Evolutionary conservation across 2,113 vertebrate genomes (phyloP), one percentile per base, ranked within the genome.

Genomic region (Anser cygnoides): DNA sequence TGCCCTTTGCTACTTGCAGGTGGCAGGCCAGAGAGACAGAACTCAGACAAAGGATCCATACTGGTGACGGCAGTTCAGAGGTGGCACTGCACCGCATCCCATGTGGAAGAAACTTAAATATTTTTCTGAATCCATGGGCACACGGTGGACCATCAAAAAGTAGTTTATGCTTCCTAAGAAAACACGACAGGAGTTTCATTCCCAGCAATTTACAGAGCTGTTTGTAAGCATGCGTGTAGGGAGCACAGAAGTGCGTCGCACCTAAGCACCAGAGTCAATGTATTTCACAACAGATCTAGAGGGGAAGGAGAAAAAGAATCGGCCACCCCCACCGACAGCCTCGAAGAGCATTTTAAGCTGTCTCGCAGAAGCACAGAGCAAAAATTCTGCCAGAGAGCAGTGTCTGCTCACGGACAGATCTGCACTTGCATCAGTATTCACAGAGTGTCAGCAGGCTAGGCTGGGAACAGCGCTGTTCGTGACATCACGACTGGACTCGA

Each of bases 161-260:
- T 3, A 67, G 50, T 17, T 85, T 31, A 52, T 15, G 7, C 65
- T 21, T 39, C 41, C 21, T 44, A 59, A 49, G 35, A 88, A 31
- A 49, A 39, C 5, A 3, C 1, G 17, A 46, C 6, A 1, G 31
- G 50, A 74, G 37, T 13, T 62, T 33, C 35, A 37, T 5, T 71
- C 16, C 52, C 13, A 19, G 76, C 3, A 3, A 13, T 10, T 8
- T 12, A 43, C 0, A 0, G 50, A 87, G 44, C 22, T 7, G 33
- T 11, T 1, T 15, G 92, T 16, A 50, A 11, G 21, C 2, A 10
- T 0, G 0, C 29, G 2, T 3, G 13, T 2, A 41, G 41, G 63
- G 2, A 44, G 77, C 63, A 46, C 29, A 55, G 67, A 37, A 31
- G 23, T 31, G 37, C 76, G 15, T 2, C 15, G 6, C 4, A 1